phyloP scores from a whole-genome alignment of 2,113 vertebrate genomes.

The Halichoerus grypus region DNA sequence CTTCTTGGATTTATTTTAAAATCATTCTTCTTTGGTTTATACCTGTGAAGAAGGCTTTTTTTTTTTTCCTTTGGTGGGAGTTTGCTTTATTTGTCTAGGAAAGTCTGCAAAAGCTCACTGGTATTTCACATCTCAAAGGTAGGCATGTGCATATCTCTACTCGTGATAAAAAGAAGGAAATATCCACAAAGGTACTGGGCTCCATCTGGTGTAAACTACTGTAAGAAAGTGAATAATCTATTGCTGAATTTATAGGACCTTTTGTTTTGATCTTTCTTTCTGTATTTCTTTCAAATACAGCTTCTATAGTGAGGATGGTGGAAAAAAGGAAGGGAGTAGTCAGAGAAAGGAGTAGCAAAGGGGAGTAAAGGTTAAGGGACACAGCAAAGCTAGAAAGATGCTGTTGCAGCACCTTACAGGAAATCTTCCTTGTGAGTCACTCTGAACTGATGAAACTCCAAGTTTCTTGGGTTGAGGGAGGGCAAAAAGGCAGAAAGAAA shows the following conservation, averaged over 20 bases:
- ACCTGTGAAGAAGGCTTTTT: background rate
- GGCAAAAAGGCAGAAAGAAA: background rate
- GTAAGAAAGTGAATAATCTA: slow-evolving; percentile 44
- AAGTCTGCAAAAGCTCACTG: slow-evolving; percentile 32
- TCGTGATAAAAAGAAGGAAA: slow-evolving; percentile 55
- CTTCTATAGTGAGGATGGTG: background rate
- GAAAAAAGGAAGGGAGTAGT: background rate
- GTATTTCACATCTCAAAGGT: slow-evolving; percentile 33
- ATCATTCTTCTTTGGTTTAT: slow-evolving; percentile 27
- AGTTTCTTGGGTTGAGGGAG: background rate
- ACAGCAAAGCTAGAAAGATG: slow-evolving; percentile 55
- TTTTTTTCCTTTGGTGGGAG: background rate
- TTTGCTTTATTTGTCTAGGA: slow-evolving; percentile 36
- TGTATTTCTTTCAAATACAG: slow-evolving; percentile 48
- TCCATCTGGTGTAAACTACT: slow-evolving; percentile 49
- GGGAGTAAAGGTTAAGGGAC: slow-evolving; percentile 10
- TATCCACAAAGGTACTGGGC: slow-evolving; percentile 19
- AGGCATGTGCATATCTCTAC: slow-evolving; percentile 56
- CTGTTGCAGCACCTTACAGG: slow-evolving; percentile 40
- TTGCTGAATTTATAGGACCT: slow-evolving; percentile 53
- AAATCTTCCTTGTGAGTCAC: slow-evolving; percentile 54
- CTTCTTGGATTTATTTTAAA: slow-evolving; percentile 60
- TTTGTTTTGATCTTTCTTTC: slow-evolving; percentile 57
- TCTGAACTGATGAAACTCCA: slow-evolving; percentile 37
- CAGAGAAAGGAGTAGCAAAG: background rate